Conservation (phyloP, 2,888 invertebrate genomes). For the Dryadula phaetusa region DNA sequence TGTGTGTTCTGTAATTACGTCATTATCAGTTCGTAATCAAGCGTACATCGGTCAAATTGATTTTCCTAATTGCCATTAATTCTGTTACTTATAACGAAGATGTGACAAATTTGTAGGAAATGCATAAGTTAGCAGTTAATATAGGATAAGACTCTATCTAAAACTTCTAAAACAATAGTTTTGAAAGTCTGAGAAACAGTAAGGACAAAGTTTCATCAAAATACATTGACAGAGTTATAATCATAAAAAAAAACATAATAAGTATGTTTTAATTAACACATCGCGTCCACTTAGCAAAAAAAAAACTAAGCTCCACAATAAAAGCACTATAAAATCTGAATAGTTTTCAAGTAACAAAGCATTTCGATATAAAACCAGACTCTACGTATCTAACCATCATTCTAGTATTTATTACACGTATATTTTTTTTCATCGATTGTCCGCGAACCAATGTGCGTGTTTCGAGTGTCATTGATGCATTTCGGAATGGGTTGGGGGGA, state of each 20-base stretch:
- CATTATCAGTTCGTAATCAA: constrained; percentile 66
- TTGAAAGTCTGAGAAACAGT: neutral
- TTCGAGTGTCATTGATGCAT: constrained; percentile 83
- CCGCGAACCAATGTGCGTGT: constrained; percentile 76
- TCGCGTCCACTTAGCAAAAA: constrained; percentile 18
- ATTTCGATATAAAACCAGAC: constrained; percentile 26
- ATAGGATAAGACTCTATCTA: neutral
- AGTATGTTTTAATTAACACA: neutral
- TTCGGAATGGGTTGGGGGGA: constrained; percentile 77
- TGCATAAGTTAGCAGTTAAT: neutral
- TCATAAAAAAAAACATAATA: constrained; percentile 8
- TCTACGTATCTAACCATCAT: constrained; percentile 34
- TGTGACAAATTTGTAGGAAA: neutral
- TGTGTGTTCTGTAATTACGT: constrained; percentile 63
- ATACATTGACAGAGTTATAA: neutral
- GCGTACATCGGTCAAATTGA: constrained; percentile 63
- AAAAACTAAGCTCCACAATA: constrained; percentile 19
- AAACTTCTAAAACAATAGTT: neutral
- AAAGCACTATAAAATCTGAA: constrained; percentile 23
- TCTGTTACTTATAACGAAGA: constrained; percentile 32
- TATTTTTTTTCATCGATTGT: constrained; percentile 54
- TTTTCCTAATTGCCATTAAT: constrained; percentile 65
- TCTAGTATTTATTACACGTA: constrained; percentile 45
- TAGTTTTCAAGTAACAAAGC: constrained; percentile 24
- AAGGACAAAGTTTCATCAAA: neutral